A percentile compares a stretch with the other conserved stretches of the same genome.
Evolutionary conservation across 2,113 vertebrate species (phyloP).

Genomic region (Notarius quadriscutis): DNA sequence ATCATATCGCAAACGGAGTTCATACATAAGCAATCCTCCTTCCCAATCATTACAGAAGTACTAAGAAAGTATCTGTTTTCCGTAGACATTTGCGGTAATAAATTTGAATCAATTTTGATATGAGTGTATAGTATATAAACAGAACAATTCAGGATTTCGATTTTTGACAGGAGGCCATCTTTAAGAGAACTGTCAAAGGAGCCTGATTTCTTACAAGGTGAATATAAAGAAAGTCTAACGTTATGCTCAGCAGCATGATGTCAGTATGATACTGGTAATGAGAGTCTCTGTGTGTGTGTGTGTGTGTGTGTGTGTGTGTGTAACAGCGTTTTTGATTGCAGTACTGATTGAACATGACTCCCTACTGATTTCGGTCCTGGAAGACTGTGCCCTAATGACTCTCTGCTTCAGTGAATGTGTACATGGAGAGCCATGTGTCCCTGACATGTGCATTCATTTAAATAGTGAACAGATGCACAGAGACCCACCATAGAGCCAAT

Average conservation of each 20-base stretch:
- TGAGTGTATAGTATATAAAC: neutral
- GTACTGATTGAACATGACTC: slow-evolving; percentile 17
- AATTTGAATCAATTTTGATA: neutral
- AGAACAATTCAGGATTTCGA: neutral
- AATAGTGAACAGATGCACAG: slow-evolving; percentile 66
- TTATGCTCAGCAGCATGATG: neutral
- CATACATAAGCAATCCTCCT: neutral
- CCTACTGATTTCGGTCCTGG: neutral
- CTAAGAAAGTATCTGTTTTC: neutral
- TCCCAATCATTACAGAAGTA: neutral
- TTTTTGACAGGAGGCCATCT: neutral
- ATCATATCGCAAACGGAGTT: neutral
- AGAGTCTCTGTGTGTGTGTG: neutral
- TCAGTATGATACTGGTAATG: neutral
- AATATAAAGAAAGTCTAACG: no score
- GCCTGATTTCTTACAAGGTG: neutral
- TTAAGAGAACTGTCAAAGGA: neutral
- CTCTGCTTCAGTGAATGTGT: slow-evolving; percentile 7
- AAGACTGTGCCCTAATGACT: slow-evolving; percentile 14
- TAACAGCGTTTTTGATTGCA: neutral
- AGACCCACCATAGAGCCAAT: slow-evolving; percentile 42
- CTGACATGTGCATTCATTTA: slow-evolving; percentile 67
- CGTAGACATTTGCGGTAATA: neutral
- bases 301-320: neutral
- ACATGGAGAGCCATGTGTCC: slow-evolving; percentile 45